Conservation (phyloP, 2,888 invertebrate species). For the Exocentrus adspersus region DNA sequence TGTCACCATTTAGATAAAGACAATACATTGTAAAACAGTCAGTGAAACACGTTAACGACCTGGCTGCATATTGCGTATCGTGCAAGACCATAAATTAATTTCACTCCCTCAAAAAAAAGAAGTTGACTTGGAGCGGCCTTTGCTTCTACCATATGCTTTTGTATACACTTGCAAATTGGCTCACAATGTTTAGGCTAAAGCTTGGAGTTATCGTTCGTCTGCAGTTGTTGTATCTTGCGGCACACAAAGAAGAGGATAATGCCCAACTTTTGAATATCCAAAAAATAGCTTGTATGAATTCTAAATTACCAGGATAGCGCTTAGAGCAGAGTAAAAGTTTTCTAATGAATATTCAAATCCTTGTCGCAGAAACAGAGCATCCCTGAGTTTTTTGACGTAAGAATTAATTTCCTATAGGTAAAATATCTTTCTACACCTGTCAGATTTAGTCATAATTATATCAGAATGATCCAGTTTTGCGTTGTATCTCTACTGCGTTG, state of each 20-base stretch:
- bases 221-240: background rate
- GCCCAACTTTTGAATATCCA: background rate
- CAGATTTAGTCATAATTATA: too few relatives aligned
- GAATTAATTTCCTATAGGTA: too few relatives aligned
- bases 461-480: too few relatives aligned
- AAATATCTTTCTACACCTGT: too few relatives aligned
- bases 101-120: background rate
- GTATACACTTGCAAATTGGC: slow-evolving; percentile 17
- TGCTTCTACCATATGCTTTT: slow-evolving; percentile 18
- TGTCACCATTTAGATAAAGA: slow-evolving; percentile 14
- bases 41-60: background rate
- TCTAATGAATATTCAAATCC: too few relatives aligned
- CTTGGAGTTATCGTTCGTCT: background rate
- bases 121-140: background rate
- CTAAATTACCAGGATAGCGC: too few relatives aligned
- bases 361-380: too few relatives aligned
- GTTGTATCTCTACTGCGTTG: too few relatives aligned
- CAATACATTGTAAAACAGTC: slow-evolving; percentile 3
- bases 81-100: background rate
- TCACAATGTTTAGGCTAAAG: slow-evolving; percentile 3
- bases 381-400: too few relatives aligned
- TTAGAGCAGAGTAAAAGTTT: too few relatives aligned
- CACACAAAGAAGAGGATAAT: background rate
- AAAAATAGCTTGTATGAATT: too few relatives aligned
- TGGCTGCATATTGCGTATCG: background rate